Base-by-base conservation (phyloP, 1,140 invertebrate genomes). In the Elysia chlorotica region DNA sequence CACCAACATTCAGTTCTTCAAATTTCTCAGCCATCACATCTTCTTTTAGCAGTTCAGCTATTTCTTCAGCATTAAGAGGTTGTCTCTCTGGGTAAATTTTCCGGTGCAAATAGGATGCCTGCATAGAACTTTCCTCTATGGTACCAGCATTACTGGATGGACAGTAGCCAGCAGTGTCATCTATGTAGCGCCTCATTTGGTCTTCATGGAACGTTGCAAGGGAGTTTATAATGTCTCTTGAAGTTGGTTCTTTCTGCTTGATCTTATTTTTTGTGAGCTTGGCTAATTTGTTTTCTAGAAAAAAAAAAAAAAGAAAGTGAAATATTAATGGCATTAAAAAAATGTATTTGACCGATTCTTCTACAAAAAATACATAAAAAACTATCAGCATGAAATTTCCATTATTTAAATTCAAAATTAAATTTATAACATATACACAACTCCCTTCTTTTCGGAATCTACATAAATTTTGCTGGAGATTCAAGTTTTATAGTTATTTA, bases 41-140 rank as follows among this genome's bases (percentile, higher is more conserved):
- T 53, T 48, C 41, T 33, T 33, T 48, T 19, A 67, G 5, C 53
- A 67, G 65, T n/a, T 67, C 38, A 6, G 36, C 31, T 31, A 67
- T 30, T 37, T 67, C 65, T 33, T 67, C 65, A 31, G 65, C 65
- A n/a, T 10, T 67, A 6, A 67, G 30, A 30, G 48, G 41, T 33
- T 67, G 65, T 54, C 28, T 67, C 28, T 67, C 65, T 53, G 65
- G 65, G 48, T 67, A 33, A 23, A 67, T 28, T 56, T 67, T 67
- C 28, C 65, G 53, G 33, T 67, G 65, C 28, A 67, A 25, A 54
- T 33, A 41, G 37, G 63, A 65, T 2, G 37, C 25, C 36, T 65
- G 63, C 17, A 38, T 23, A 10, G 48, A 2, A 10, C 23, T 21
- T 21, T 65, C 63, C 30, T 65, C 63, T 25, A 6, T 41, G 2